A percentile compares a stretch with the other conserved stretches of the same genome.
phyloP scores from a whole-genome alignment of 1,140 invertebrate species.

The Drosophila miranda region DNA sequence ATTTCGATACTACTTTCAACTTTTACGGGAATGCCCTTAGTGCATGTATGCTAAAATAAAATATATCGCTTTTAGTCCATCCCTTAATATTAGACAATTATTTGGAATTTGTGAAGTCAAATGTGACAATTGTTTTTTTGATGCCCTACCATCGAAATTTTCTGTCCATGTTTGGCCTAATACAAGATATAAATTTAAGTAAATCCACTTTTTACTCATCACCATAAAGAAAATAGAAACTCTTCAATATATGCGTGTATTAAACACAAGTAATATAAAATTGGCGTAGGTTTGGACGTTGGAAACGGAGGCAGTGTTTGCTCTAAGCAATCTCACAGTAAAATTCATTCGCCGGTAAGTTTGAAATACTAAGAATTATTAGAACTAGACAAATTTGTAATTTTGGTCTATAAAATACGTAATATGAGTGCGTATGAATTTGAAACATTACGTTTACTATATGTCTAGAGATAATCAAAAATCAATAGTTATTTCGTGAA shows the following conservation, averaged over 20 bases:
- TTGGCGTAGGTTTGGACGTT: no score
- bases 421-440: no score
- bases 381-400: neutral
- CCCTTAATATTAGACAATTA: slow-evolving; percentile 1
- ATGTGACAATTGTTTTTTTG: slow-evolving; percentile 45
- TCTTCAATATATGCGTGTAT: slow-evolving; percentile 1
- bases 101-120: slow-evolving; percentile 15
- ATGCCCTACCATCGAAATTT: slow-evolving; percentile 66
- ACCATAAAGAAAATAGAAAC: slow-evolving; percentile 7
- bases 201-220: slow-evolving; percentile 43
- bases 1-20: no score
- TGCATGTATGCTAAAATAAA: no score
- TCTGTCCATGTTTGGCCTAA: slow-evolving; percentile 53
- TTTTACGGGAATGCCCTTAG: no score
- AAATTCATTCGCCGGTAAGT: neutral
- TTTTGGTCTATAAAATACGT: neutral
- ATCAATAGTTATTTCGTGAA: no score
- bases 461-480: no score
- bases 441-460: no score
- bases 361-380: neutral
- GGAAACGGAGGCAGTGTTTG: neutral
- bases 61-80: slow-evolving; percentile 6
- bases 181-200: slow-evolving; percentile 62
- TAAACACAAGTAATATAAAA: neutral
- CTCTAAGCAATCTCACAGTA: neutral